Evolutionary conservation across 2,797 vertebrate genomes (phyloP).

Genomic region (Tragelaphus oryx): DNA sequence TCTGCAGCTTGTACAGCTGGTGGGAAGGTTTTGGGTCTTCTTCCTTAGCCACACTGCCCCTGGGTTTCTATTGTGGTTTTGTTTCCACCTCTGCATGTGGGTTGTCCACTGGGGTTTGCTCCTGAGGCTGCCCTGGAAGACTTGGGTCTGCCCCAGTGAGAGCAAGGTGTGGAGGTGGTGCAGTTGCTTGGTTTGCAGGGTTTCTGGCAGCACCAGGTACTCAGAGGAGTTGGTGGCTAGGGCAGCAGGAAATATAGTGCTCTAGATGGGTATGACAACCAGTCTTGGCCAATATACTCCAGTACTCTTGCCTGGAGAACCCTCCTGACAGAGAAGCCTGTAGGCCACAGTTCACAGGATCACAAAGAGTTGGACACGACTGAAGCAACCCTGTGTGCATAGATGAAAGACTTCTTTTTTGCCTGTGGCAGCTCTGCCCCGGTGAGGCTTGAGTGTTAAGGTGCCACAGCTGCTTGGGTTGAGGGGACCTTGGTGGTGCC

Average conservation of each 20-base stretch:
- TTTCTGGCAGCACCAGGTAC: background rate
- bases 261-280: background rate
- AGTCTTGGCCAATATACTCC: background rate
- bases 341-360: background rate
- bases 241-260: background rate
- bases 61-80: background rate
- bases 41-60: background rate
- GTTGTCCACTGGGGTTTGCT: background rate
- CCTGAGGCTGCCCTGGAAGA: background rate
- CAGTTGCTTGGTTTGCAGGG: background rate
- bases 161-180: background rate
- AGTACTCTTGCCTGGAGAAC: background rate
- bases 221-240: background rate
- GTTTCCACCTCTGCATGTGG: background rate
- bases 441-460: background rate
- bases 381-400: background rate
- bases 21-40: background rate
- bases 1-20: no score
- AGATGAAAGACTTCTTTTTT: background rate
- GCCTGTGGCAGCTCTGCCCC: background rate
- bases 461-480: background rate
- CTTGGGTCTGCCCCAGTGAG: background rate
- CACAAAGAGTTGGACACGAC: background rate
- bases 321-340: background rate
- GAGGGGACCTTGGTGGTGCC: background rate